Evolutionary conservation across 2,113 vertebrate species (phyloP), one percentile per base, ranked within the genome.

Genomic region (Ceyx cyanopectus): DNA sequence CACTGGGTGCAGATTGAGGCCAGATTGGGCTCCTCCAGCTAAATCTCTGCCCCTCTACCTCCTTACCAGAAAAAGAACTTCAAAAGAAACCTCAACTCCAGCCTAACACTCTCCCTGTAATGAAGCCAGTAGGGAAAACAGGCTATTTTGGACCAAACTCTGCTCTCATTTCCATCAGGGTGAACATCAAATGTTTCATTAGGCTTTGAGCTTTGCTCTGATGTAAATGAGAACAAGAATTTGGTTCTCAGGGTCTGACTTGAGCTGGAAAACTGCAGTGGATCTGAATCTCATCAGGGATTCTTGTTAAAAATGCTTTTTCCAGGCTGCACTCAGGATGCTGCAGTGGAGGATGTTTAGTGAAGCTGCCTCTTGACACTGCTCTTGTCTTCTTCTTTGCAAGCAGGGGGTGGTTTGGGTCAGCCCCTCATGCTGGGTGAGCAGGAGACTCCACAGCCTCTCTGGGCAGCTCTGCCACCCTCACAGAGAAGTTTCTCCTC

Each of bases 101-200:
- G 89, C 70, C 57, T 87, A 50, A 22, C 37, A 3, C 77, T 89
- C 41, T 37, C 37, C 45, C 63, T 91, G 34, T 79, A 85, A 75
- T 91, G 27, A 86, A 86, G 67, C 32, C 85, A 84, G 74, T 48
- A 74, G 77, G 89, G 81, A 89, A 91, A 87, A 50, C 48, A 68
- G 81, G 81, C 12, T 79, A 4, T 89, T 95, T 89, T 4, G 16
- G 63, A 53, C 63, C 81, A 84, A 93, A 89, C 87, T 83, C 73
- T 58, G n/a, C 69, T 81, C 65, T 87, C 26, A 48, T 87, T 83
- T 90, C 11, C 68, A 87, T 75, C n/a, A 26, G 82, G 58, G 40
- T 8, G 68, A 92, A 87, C 62, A 83, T 92, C 34, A 94, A 82
- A 50, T 82, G n/a, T 80, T 94, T 76, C 74, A 29, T 65, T 12